phyloP scores from a whole-genome alignment of 2,888 invertebrate genomes.

The Caenorhabditis becei region DNA sequence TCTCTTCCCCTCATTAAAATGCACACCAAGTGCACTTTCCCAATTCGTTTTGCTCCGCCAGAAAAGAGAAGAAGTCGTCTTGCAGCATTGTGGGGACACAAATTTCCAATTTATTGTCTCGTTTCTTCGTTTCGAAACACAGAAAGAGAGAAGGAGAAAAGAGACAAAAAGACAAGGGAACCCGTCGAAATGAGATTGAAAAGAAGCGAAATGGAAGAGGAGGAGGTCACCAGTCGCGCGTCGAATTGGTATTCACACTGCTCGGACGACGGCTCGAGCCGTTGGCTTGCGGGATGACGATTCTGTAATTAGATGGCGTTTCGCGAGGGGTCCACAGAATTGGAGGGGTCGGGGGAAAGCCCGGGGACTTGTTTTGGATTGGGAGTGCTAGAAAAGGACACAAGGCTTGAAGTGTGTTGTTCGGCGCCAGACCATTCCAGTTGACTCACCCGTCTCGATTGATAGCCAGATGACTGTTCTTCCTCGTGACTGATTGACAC shows the following conservation, averaged over 20 bases:
- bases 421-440: too few relatives aligned
- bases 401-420: too few relatives aligned
- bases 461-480: slow-evolving; percentile 71
- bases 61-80: slow-evolving; percentile 14
- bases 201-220: not conserved
- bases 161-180: slow-evolving; percentile 27
- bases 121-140: slow-evolving; percentile 12
- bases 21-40: slow-evolving; percentile 39
- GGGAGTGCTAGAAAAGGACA: too few relatives aligned
- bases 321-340: not conserved
- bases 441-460: slow-evolving; percentile 63
- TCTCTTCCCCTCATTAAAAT: slow-evolving; percentile 44
- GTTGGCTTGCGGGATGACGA: slow-evolving; percentile 56
- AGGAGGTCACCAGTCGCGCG: slow-evolving; percentile 63
- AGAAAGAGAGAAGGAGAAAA: slow-evolving; percentile 11
- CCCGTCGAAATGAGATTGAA: slow-evolving; percentile 21
- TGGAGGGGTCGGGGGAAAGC: not conserved
- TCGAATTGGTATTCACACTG: slow-evolving; percentile 68
- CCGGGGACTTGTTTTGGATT: too few relatives aligned
- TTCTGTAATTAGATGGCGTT: slow-evolving; percentile 36
- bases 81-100: not conserved
- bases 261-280: slow-evolving; percentile 65
- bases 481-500: slow-evolving; percentile 71
- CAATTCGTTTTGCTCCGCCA: slow-evolving; percentile 28
- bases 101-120: slow-evolving; percentile 55